phyloP scores from a whole-genome alignment of 1,140 invertebrate species.

The Conus ventricosus region DNA sequence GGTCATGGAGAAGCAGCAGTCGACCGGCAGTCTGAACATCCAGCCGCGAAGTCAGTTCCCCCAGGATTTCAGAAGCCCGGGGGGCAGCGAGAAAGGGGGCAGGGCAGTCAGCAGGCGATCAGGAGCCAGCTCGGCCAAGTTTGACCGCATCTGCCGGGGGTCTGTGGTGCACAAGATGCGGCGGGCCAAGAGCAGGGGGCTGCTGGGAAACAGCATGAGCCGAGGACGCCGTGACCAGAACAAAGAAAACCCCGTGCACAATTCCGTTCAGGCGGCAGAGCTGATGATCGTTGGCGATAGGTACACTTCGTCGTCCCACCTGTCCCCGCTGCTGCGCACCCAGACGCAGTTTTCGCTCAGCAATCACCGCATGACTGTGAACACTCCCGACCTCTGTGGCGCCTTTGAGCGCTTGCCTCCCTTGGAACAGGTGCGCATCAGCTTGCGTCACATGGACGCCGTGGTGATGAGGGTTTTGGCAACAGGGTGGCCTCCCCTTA shows the following conservation, averaged over 20 bases:
- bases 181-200: constrained; percentile 34
- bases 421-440: constrained; percentile 61
- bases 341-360: constrained; percentile 69
- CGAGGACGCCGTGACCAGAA: neutral
- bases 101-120: neutral
- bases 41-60: neutral
- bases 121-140: constrained; percentile 44
- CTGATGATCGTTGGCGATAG: constrained; percentile 63
- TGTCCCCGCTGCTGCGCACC: constrained; percentile 63
- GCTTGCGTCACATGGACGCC: constrained; percentile 59
- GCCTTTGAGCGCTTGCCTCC: constrained; percentile 57
- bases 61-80: neutral
- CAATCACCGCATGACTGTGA: constrained; percentile 56
- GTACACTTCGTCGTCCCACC: constrained; percentile 50
- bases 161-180: constrained; percentile 61
- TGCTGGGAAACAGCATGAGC: constrained; percentile 8
- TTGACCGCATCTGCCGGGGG: constrained; percentile 66
- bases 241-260: no score
- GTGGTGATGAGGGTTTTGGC: constrained; percentile 30
- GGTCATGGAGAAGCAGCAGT: constrained; percentile 57
- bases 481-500: constrained; percentile 22
- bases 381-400: constrained; percentile 59
- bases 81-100: neutral
- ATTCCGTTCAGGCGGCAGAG: neutral
- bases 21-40: constrained; percentile 56